phyloP scores from a whole-genome alignment of 2,113 vertebrate genomes.

The Crotalus horridus region DNA sequence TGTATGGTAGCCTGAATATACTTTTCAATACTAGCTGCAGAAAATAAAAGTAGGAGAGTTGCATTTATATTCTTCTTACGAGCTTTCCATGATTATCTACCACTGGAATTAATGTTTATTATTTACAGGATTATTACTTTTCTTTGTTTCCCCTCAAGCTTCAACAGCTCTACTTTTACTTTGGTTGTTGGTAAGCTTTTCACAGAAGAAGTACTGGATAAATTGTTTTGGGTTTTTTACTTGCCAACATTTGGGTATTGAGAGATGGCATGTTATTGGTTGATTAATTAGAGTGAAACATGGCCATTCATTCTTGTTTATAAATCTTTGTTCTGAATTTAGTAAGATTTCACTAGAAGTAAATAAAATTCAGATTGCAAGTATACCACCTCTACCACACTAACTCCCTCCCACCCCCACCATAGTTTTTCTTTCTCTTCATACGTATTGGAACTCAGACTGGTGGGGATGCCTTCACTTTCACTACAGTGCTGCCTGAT shows the following conservation, averaged over 20 bases:
- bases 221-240: not conserved
- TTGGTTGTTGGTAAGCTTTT: not conserved
- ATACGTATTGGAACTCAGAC: not conserved
- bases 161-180: not conserved
- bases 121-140: not conserved
- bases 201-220: not conserved
- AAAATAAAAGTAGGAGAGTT: not conserved
- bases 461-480: not conserved
- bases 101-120: not conserved
- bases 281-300: not conserved
- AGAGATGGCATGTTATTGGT: not conserved
- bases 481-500: not conserved
- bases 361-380: not conserved
- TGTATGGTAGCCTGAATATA: not conserved
- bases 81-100: not conserved
- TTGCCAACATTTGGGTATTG: not conserved
- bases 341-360: not conserved
- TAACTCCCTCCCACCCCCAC: not conserved
- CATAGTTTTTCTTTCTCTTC: not conserved
- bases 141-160: not conserved
- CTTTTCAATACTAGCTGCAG: not conserved
- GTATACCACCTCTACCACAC: not conserved
- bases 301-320: not conserved
- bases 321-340: not conserved
- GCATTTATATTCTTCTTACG: not conserved